Conservation (phyloP, 2,888 invertebrate genomes). For the Oligia strigilis region DNA sequence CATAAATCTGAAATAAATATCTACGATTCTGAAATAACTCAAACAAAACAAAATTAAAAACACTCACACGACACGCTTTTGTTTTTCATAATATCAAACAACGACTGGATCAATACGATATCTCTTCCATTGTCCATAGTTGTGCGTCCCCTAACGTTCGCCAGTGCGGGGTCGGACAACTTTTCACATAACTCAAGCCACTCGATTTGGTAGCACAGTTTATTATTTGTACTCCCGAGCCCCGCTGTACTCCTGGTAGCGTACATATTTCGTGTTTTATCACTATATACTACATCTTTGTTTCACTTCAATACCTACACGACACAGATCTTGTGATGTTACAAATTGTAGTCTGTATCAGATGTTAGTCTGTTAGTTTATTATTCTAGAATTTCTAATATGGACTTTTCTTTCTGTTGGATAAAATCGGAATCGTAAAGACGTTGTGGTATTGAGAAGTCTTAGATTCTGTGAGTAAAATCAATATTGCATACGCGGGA, state of each 20-base stretch:
- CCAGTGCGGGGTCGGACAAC: slow-evolving; percentile 81
- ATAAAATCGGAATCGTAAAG: slow-evolving; percentile 34
- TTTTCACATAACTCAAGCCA: slow-evolving; percentile 89
- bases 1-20: too few relatives aligned
- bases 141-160: slow-evolving; percentile 73
- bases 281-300: slow-evolving; percentile 77
- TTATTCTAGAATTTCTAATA: slow-evolving; percentile 4
- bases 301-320: slow-evolving; percentile 68
- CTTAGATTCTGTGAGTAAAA: slow-evolving; percentile 28
- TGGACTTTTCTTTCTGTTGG: neutral
- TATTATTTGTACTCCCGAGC: slow-evolving; percentile 86
- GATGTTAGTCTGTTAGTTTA: slow-evolving; percentile 1
- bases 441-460: slow-evolving; percentile 22
- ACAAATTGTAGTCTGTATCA: slow-evolving; percentile 25
- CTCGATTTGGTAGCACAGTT: slow-evolving; percentile 88
- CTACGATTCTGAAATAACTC: neutral
- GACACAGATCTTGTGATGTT: slow-evolving; percentile 58
- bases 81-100: slow-evolving; percentile 29
- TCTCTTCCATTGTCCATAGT: slow-evolving; percentile 72
- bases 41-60: neutral
- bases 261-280: slow-evolving; percentile 81
- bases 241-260: slow-evolving; percentile 62
- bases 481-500: slow-evolving; percentile 46
- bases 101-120: slow-evolving; percentile 33
- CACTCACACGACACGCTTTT: slow-evolving; percentile 6